Conservation (phyloP, 2,888 invertebrate genomes). For the Hemistola chrysoprasaria region DNA sequence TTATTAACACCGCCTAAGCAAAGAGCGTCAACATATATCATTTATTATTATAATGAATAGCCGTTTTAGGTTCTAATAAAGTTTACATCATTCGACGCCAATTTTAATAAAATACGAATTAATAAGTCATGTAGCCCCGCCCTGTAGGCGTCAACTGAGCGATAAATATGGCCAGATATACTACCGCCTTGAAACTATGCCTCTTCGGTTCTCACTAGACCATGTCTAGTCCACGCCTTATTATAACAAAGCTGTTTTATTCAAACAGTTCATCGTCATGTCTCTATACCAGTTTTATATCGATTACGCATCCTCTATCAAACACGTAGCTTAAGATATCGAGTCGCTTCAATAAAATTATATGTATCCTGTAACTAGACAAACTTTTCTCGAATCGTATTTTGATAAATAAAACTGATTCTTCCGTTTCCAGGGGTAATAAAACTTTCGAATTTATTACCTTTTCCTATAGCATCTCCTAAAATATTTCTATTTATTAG, state of each 20-base stretch:
- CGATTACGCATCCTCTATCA: conserved; percentile 49
- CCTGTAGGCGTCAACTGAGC: conserved; percentile 73
- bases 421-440: too few relatives aligned
- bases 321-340: conserved; percentile 18
- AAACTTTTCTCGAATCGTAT: conserved; percentile 4
- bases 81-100: conserved; percentile 55
- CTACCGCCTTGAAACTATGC: conserved; percentile 65
- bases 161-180: conserved; percentile 69
- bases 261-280: not conserved
- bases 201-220: conserved; percentile 49
- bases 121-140: conserved; percentile 71
- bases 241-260: conserved; percentile 22
- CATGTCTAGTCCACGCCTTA: conserved; percentile 49
- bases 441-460: too few relatives aligned
- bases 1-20: too few relatives aligned
- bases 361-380: conserved; percentile 23
- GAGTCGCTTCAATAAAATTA: too few relatives aligned
- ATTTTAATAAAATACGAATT: conserved; percentile 74
- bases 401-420: too few relatives aligned
- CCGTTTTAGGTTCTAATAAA: conserved; percentile 22
- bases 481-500: too few relatives aligned
- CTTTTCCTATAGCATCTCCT: too few relatives aligned
- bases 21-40: too few relatives aligned
- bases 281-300: conserved; percentile 49
- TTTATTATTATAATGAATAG: too few relatives aligned